Conservation (phyloP, 2,888 invertebrate species). For the Lycocerus yunnanus region DNA sequence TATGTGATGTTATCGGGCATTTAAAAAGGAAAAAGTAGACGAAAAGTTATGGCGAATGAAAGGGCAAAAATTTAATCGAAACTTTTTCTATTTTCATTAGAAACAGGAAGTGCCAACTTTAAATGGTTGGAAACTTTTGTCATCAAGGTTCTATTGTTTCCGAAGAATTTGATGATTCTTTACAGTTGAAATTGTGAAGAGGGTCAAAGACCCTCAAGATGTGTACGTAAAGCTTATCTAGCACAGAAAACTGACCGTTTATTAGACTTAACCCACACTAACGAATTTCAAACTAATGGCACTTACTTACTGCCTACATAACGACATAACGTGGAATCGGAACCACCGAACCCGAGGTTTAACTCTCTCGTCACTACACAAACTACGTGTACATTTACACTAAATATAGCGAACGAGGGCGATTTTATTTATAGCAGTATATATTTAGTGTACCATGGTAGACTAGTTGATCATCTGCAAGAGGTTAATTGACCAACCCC, state of each 20-base stretch:
- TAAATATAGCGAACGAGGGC: too few relatives aligned
- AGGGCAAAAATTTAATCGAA: background rate
- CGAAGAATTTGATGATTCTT: background rate
- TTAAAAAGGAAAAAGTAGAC: background rate
- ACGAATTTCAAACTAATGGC: too few relatives aligned
- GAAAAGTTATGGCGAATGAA: background rate
- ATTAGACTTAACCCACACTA: background rate
- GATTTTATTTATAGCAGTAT: too few relatives aligned
- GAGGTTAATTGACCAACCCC: too few relatives aligned
- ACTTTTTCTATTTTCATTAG: background rate
- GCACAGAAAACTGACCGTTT: background rate
- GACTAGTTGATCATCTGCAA: too few relatives aligned
- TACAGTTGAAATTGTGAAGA: background rate
- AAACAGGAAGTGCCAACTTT: background rate
- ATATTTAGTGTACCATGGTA: too few relatives aligned
- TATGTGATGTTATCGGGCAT: too few relatives aligned
- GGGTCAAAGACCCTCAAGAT: background rate
- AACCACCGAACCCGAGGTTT: too few relatives aligned
- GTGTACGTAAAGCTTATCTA: background rate
- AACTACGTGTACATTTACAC: too few relatives aligned
- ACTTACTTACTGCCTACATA: too few relatives aligned
- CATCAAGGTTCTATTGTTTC: background rate
- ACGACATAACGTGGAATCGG: too few relatives aligned
- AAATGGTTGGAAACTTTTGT: background rate
- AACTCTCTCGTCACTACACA: too few relatives aligned